These are phyloP conservation scores for Thalpophila matura DNA, from an alignment of 2,888 invertebrate genomes.

Conservation along the genomic window DNA sequence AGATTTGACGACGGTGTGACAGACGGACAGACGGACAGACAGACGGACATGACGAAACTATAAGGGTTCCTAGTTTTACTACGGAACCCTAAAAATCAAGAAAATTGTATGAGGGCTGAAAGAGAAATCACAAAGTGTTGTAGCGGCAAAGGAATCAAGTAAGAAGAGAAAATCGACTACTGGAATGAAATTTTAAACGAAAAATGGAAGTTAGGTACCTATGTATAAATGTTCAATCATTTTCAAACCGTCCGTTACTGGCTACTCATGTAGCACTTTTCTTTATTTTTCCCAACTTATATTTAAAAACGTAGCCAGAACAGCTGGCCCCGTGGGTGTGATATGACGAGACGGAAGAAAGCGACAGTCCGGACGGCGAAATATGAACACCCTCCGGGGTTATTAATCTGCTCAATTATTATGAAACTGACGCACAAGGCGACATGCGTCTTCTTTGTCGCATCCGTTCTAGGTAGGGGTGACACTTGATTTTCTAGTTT, in stretches of 20 bases:
- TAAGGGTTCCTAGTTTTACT: no score
- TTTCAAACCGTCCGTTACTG: background rate
- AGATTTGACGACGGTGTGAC: no score
- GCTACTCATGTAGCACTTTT: conserved; percentile 7
- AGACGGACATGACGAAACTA: no score
- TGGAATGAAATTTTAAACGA: no score
- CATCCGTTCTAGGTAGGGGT: conserved; percentile 83
- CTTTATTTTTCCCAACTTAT: conserved; percentile 38
- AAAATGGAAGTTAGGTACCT: no score
- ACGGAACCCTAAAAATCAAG: no score
- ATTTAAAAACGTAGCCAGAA: conserved; percentile 46
- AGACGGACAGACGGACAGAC: no score
- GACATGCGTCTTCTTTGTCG: conserved; percentile 82
- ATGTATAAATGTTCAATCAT: no score
- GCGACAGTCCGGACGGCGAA: conserved; percentile 80
- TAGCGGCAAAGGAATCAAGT: no score
- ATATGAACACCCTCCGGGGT: conserved; percentile 84
- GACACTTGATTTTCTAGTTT: conserved; percentile 45
- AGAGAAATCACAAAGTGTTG: no score
- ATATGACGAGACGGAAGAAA: conserved; percentile 62
- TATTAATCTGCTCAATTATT: conserved; percentile 89
- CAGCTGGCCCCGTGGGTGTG: conserved; percentile 59
- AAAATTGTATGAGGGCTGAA: no score
- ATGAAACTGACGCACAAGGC: conserved; percentile 84
- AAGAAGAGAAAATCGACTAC: no score